Base-by-base conservation (phyloP, 2,797 vertebrate genomes). In the Girardinus metallicus region DNA sequence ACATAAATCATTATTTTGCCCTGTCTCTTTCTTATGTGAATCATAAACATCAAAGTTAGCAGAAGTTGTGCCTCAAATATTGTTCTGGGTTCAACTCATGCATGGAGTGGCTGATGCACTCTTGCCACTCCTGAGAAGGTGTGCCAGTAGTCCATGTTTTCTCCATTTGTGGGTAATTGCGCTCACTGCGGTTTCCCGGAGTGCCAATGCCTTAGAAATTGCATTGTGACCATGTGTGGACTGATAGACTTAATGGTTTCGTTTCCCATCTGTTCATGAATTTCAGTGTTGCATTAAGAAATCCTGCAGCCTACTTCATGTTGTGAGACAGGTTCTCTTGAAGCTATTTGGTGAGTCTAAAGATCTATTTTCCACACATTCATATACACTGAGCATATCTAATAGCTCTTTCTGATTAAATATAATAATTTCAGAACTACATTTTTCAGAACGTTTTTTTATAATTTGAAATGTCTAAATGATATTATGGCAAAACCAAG, bases 101-200 rank as follows among this genome's bases (percentile, higher is more conserved):
- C 8, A 16, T 7, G 12, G 12, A 46, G 26, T 16, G 4, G 3
- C 26, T 43, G 39, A 43, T 43, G 41, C 11, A 10, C 36, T 26
- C 1, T 21, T n/a, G 41, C 41, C 68, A 71, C 68, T 44, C 39
- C 68, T 44, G 26, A 44, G 39, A 71, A 44, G 41, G n/a, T 44
- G 68, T 43, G 26, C 39, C 68, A 71, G 26, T 43, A 13, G 23
- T 41, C 66, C 41, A n/a, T 71, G 43, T 71, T 71, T 46, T 29
- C 43, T 71, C 43, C 68, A 71, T 71, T 43, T 71, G 39, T 71
- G 68, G 64, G 26, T 71, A 44, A 46, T 71, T 71, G 68, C 43
- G 16, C 43, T 44, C 43, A 46, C 6, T 29, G 43, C 1, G n/a
- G 68, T 44, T 46, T 44, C 26, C 68, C n/a, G 1, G 13, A 29